A percentile compares a stretch with the other conserved stretches of the same genome.
phyloP scores from a whole-genome alignment of 2,113 vertebrate species.

The Taxidea taxus region DNA sequence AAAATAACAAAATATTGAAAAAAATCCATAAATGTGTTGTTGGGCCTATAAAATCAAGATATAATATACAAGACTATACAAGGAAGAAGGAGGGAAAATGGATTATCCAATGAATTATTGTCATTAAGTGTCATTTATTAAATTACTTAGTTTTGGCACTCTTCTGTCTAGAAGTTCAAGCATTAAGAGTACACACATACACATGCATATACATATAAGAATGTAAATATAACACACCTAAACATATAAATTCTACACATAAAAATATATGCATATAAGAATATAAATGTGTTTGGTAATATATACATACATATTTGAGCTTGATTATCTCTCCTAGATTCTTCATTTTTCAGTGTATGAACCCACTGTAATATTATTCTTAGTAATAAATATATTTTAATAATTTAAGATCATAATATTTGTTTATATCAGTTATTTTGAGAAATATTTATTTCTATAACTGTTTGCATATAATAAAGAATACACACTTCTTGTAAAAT shows the following conservation, averaged over 20 bases:
- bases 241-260: not conserved
- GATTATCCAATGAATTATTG: not conserved
- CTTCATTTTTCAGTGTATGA: not conserved
- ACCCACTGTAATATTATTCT: not conserved
- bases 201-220: not conserved
- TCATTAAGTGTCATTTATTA: not conserved
- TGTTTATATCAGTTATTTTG: not conserved
- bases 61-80: not conserved
- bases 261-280: no score
- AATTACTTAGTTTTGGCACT: not conserved
- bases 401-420: not conserved
- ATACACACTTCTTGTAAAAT: not conserved
- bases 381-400: not conserved
- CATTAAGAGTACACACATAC: not conserved
- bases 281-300: not conserved
- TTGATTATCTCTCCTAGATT: not conserved
- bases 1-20: not conserved
- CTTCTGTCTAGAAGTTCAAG: not conserved
- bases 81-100: not conserved
- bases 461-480: not conserved
- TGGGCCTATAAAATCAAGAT: not conserved
- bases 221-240: not conserved
- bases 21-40: not conserved
- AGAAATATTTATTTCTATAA: not conserved
- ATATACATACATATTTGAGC: not conserved